phyloP scores from a whole-genome alignment of 2,888 invertebrate genomes.

The Caenorhabditis panamensis region DNA sequence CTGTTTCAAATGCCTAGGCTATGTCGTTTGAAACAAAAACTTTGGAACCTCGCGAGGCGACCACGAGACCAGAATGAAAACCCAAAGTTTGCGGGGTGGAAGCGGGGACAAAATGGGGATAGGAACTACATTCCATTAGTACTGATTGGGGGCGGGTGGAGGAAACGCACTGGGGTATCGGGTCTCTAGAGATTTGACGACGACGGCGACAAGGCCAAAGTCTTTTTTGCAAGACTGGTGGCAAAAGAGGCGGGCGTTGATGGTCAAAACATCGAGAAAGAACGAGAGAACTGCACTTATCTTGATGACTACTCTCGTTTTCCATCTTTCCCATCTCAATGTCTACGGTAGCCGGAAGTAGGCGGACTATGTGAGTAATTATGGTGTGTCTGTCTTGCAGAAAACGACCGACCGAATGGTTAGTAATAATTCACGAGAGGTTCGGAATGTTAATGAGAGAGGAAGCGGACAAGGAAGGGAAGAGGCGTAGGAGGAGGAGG shows the following conservation, averaged over 20 bases:
- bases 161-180: not conserved
- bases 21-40: not conserved
- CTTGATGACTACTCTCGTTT: constrained; percentile 32
- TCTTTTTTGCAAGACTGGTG: constrained; percentile 13
- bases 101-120: not conserved
- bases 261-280: constrained; percentile 25
- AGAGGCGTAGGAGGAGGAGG: not conserved
- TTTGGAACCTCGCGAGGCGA: not conserved
- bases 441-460: constrained; percentile 47
- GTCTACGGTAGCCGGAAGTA: constrained; percentile 56
- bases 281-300: constrained; percentile 47
- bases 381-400: constrained; percentile 19
- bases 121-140: constrained; percentile 10
- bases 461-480: constrained; percentile 5
- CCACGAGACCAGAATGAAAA: no score
- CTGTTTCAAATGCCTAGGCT: no score
- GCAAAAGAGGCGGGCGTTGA: not conserved
- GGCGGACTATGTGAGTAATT: constrained; percentile 15
- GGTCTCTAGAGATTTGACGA: not conserved
- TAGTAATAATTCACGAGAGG: constrained; percentile 47
- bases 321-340: constrained; percentile 10
- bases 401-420: constrained; percentile 34
- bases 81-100: not conserved
- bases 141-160: constrained; percentile 17
- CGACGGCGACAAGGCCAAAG: constrained; percentile 32